Evolutionary conservation across 2,888 invertebrate genomes (phyloP).

Genomic region (Acrobasis repandana): DNA sequence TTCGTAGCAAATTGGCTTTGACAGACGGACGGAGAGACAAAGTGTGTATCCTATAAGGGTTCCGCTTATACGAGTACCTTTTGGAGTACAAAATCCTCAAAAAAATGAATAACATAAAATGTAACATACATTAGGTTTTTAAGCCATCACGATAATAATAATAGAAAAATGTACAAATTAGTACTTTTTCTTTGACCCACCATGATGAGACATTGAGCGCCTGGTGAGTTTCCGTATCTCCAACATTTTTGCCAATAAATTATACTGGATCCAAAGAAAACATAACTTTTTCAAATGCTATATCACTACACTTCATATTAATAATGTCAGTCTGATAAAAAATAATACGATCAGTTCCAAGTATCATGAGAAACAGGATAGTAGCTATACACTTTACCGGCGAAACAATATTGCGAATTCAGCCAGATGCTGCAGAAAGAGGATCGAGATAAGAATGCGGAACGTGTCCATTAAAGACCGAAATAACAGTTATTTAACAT

Average conservation of each 20-base stretch:
- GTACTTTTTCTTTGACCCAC: slow-evolving; percentile 37
- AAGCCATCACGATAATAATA: too few species aligned
- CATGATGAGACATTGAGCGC: slow-evolving; percentile 71
- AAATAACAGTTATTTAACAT: slow-evolving; percentile 80
- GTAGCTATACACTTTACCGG: slow-evolving; percentile 46
- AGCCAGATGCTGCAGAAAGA: slow-evolving; percentile 47
- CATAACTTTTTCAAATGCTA: slow-evolving; percentile 62
- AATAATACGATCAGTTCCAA: background rate
- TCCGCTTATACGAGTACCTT: too few species aligned
- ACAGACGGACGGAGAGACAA: too few species aligned
- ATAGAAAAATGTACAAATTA: background rate
- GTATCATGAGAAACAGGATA: slow-evolving; percentile 49
- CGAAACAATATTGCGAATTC: slow-evolving; percentile 47
- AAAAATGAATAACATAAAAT: too few species aligned
- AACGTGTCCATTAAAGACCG: slow-evolving; percentile 77
- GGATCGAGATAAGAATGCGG: slow-evolving; percentile 72
- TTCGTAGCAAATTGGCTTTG: too few species aligned
- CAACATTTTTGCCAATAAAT: slow-evolving; percentile 64
- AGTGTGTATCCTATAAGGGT: too few species aligned
- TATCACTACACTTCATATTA: slow-evolving; percentile 72
- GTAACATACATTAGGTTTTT: background rate
- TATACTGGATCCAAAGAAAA: slow-evolving; percentile 50
- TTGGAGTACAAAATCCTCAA: too few species aligned
- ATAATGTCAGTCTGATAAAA: slow-evolving; percentile 55
- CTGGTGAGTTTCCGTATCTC: slow-evolving; percentile 72